Evolutionary conservation across 1,140 invertebrate species (phyloP), one percentile per base, ranked within the genome.

Genomic region (Rhysida immarginata): DNA sequence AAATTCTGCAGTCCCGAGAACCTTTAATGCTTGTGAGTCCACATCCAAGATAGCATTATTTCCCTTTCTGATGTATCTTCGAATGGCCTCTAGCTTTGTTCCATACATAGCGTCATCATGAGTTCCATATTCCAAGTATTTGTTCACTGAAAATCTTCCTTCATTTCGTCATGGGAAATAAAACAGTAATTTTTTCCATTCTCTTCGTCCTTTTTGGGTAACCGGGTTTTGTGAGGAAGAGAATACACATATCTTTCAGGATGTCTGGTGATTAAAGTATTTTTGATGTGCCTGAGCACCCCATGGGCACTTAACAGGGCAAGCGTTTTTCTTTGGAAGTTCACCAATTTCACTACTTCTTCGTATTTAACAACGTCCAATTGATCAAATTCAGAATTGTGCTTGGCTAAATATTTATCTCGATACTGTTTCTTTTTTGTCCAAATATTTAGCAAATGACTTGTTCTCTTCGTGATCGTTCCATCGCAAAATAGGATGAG

Each of bases 51-150:
- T 98, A 24, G 95, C 94, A 78, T 98, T 92, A 65, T 89, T 88
- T 2, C 90, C 87, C 66, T 94, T 87, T 61, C 84, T 81, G 69
- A 97, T 92, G 61, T 99, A 97, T 68, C 90, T 85, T 45, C 93
- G 77, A 63, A 99, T 99, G 25, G 96, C 99, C 69, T 98, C 95
- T 59, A 99, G 72, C 72, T 98, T 98, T 26, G 95, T 99, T 46
- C 96, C 96, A 68, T 99, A 99, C 94, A 99, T 97, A 29, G 94
- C 94, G 57, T 96, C 92, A 68, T 97, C 93, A 69, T 97, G 93
- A 2, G 92, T 96, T 81, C 93, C 96, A 68, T 99, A 99, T 81
- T 99, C 96, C 64, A 99, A 78, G 74, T 99, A 99, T 74, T 99
- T 93, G 71, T 99, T 99, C 48, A 88, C 89, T 48, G 87, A 85